Base-by-base conservation (phyloP, 2,888 invertebrate genomes). In the Listrodromus nycthemerus region DNA sequence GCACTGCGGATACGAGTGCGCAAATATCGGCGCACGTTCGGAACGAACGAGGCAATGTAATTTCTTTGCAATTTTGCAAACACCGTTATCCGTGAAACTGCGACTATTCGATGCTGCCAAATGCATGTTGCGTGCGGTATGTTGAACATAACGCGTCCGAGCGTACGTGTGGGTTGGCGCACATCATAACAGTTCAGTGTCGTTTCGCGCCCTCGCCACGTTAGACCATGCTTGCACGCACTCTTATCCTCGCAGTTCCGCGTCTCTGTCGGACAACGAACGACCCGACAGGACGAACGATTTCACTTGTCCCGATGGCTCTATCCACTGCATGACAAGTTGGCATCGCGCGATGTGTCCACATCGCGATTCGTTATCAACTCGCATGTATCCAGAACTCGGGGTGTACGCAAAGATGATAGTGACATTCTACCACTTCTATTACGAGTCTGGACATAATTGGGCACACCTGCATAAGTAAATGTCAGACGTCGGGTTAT, bases 51-150 rank as follows among this genome's bases (percentile, higher is more conserved):
- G 70, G 85, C 85, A 75, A 85, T 85, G 84, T 85, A 85, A 86
- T 87, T 86, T 86, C 86, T 86, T 86, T 85, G 86, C 86, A 86
- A 88, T 87, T 86, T 86, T 81, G 85, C 82, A 48, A 83, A 86
- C 82, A 74, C 86, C 87, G 87, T 87, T 87, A 88, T 87, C 85
- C 84, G 73, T 80, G 83, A 86, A 86, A 80, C 85, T 79, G 85
- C 85, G 71, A 86, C 84, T 82, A 84, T 83, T 74, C 82, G 48
- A 69, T 50, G 30, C 69, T 69, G 21, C 33, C 33, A 19, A 41
- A 13, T 30, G 37, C n/a, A 69, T 27, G 21, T 50, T 7, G 30
- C 48, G 45, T 3, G 16, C 21, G 66, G 4, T 45, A 41, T 45
- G 66, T 33, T 58, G n/a, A 37, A 33, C 33, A 19, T 65, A n/a